Base-by-base conservation (phyloP, 37 sponge, comb jelly and placozoan species). In the Aplysina aerophoba region DNA sequence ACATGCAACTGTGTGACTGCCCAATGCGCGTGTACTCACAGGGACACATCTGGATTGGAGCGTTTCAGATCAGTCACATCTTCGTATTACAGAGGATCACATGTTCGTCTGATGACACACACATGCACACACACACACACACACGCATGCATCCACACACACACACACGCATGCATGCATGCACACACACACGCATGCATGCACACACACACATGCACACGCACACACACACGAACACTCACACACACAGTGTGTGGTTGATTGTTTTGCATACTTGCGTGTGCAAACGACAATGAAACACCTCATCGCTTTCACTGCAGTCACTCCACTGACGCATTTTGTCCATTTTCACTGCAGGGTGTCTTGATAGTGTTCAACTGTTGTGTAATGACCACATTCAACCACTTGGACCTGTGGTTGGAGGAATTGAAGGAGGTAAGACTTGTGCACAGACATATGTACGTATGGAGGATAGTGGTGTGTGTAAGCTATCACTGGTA, bases 11-110 rank as follows among this genome's bases (percentile, higher is more conserved):
- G 22, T 71, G 28, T 12, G 20, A 71, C 36, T 34, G 36, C 20
- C 28, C 12, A 11, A 15, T 5, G 6, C 35, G 31, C 16, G 20
- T 19, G 20, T 12, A 35, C 13, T 21, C 58, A 22, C 50, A 93
- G 93, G 93, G 93, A 93, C 87, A 93, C 93, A 27, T 90, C 93
- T 73, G 93, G 93, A 0, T 87, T 89, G 69, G 93, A 93, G 50
- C 78, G 93, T 34, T 93, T 93, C 61, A 61, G 90, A 24, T 93
- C 93, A 6, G 93, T 93, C 50, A 93, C 93, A 20, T 80, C 93
- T n/a, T 89, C 90, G 0, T 93, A 90, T 79, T 93, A 93, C 62
- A 84, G 93, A 74, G 93, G 90, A 73, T 87, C 93, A 30, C 86
- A 92, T 69, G 93, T 92, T 57, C 82, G 89, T 65, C 22, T 15